A percentile compares a stretch with the other conserved stretches of the same genome.
Evolutionary conservation across 2,797 vertebrate genomes (phyloP).

Genomic region (Nannoperca australis): DNA sequence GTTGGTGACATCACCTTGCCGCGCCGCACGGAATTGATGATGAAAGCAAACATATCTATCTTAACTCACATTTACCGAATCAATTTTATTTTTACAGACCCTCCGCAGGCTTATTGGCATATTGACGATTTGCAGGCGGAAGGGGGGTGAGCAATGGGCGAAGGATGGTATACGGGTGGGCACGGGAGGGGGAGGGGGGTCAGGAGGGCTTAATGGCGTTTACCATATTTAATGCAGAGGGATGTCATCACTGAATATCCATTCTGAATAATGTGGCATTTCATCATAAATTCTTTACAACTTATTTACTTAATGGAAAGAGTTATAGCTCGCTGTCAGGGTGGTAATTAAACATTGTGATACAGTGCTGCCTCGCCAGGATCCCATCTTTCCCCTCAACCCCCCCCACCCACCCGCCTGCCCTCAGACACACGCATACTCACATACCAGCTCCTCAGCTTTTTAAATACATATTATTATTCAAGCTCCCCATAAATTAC

Average conservation of each 20-base stretch:
- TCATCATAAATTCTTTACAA: constrained; percentile 98
- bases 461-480: constrained; percentile 88
- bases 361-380: constrained; percentile 87
- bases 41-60: constrained; percentile 99
- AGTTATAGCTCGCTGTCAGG: constrained; percentile 94
- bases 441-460: constrained; percentile 62
- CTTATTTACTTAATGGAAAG: constrained; percentile 99
- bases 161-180: constrained; percentile 62
- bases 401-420: constrained; percentile 28
- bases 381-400: constrained; percentile 81
- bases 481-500: constrained; percentile 84
- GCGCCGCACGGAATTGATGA: constrained; percentile 95
- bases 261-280: constrained; percentile 96
- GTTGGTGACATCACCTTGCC: constrained; percentile 98
- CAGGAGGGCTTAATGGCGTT: constrained; percentile 90
- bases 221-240: constrained; percentile 97
- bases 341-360: constrained; percentile 94
- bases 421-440: constrained; percentile 38
- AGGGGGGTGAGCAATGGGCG: constrained; percentile 31
- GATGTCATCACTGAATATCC: constrained; percentile 97
- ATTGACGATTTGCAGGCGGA: constrained; percentile 92
- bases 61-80: constrained; percentile 99
- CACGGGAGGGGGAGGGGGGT: constrained; percentile 50
- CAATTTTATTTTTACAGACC: constrained; percentile 99
- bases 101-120: constrained; percentile 93